Base-by-base conservation (phyloP, 2,888 invertebrate species). In the Hirtodrosophila cameraria region DNA sequence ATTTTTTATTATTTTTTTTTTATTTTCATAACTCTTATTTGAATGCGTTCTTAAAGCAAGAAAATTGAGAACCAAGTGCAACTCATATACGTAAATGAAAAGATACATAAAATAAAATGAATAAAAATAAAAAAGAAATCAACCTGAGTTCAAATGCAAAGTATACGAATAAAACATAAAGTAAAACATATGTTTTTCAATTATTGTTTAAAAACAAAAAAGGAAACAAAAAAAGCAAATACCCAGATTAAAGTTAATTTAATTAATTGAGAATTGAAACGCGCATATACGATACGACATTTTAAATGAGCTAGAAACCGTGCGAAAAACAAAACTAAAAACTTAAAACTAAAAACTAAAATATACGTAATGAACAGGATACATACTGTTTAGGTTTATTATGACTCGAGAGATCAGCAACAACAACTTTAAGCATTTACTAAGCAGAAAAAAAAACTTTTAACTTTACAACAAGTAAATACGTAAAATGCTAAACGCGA, bases 141-240 rank as follows among this genome's bases (percentile, higher is more conserved):
- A 90, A 90, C 90, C 89, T 90, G 87, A 90, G 91, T 91, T 91
- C 90, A 91, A 91, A 91, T 90, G 86, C 89, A 90, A 89, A 89
- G 91, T 90, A 90, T 90, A 90, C 90, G 90, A 90, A 88, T 80
- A 84, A 85, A 79, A 79, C 74, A 72, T 86, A 76, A 55, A 75
- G 62, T 67, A 48, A 75, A 69, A 78, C 67, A 72, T 70, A 82
- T 74, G 66, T 76, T 69, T 76, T 70, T 71, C 65, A 52, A 53
- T 74, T 79, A 86, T 86, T 88, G 85, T 85, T 82, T 78, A 76
- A 63, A 38, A 41, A 68, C 62, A 73, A 45, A 43, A 31, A 53
- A 27, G 43, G 60, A 27, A 53, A 71, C 49, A 52, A 54, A 23
- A 50, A 61, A 16, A 57, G 72, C 55, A 50, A 55, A 49, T 46